Base-by-base conservation (phyloP, 2,888 invertebrate genomes). In the Bombylius discolor region DNA sequence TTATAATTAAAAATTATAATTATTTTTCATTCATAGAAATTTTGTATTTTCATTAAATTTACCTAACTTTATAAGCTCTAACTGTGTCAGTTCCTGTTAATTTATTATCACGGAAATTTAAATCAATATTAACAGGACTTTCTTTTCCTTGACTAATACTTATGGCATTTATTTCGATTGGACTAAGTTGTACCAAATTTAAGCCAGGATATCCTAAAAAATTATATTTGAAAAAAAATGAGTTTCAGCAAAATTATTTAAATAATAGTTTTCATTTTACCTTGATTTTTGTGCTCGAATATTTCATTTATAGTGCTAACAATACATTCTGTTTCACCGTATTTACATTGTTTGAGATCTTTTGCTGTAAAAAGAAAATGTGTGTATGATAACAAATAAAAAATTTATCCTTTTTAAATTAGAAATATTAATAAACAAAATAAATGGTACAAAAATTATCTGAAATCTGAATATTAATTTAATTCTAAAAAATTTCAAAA, bases 261-360 rank as follows among this genome's bases (percentile, higher is more conserved):
- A 42, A 3, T 45, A 1, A 4, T 5, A 12, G 4, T 11, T 32
- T 9, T 32, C 4, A 14, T 45, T 13, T 45, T 42, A 54, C 57
- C 54, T 47, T 51, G 23, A 7, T 42, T 32, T 13, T 44, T 42
- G 12, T 45, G 48, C 5, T 49, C 13, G 5, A 56, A 32, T 5
- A 60, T 49, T 11, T 49, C 53, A 23, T 56, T 57, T 1, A 56
- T 53, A 5, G 47, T 47, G 32, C 23, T 49, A 9, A 53, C 48
- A 32, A 53, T 45, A 48, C 60, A 60, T 2, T 44, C 34, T 5
- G n/a, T n/a, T 39, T 60, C 58, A 12, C 53, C 58, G 45, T 36
- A 53, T 33, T 33, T 14, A 36, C 60, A 60, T 51, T 49, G 49
- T 36, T 49, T 14, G 8, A 49, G 23, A n/a, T 51, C 50, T n/a